Evolutionary conservation across 2,888 invertebrate genomes (phyloP).

Genomic region (Pheosia gnoma): DNA sequence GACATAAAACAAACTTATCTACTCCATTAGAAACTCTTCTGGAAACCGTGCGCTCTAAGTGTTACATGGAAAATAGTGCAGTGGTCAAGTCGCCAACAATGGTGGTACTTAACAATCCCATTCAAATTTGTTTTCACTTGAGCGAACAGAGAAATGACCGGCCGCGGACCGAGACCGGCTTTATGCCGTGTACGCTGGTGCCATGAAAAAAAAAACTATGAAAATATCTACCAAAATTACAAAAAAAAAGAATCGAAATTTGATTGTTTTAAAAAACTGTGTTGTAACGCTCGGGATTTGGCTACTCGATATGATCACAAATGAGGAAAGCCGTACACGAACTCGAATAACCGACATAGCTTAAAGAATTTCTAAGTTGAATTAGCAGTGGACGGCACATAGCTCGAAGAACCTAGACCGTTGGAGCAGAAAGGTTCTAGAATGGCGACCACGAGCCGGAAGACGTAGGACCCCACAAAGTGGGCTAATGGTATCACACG

Average conservation of each 20-base stretch:
- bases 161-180: constrained; percentile 37
- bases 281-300: too few relatives aligned
- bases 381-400: too few relatives aligned
- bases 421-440: too few relatives aligned
- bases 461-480: too few relatives aligned
- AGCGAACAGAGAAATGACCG: constrained; percentile 54
- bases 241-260: neutral
- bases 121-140: constrained; percentile 66
- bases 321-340: too few relatives aligned
- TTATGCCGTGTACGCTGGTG: neutral
- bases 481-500: too few relatives aligned
- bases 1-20: neutral
- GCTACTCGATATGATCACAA: too few relatives aligned
- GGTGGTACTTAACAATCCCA: constrained; percentile 40
- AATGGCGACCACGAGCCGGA: too few relatives aligned
- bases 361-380: too few relatives aligned
- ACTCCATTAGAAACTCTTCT: neutral
- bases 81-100: constrained; percentile 39
- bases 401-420: too few relatives aligned
- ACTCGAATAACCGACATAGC: too few relatives aligned
- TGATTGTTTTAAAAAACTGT: neutral
- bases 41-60: neutral
- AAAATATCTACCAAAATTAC: neutral
- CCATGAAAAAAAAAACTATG: neutral
- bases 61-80: constrained; percentile 7